A percentile compares a stretch with the other conserved stretches of the same genome.
Conservation (phyloP, 2,888 invertebrate genomes). For the Ormyrus rosae region DNA sequence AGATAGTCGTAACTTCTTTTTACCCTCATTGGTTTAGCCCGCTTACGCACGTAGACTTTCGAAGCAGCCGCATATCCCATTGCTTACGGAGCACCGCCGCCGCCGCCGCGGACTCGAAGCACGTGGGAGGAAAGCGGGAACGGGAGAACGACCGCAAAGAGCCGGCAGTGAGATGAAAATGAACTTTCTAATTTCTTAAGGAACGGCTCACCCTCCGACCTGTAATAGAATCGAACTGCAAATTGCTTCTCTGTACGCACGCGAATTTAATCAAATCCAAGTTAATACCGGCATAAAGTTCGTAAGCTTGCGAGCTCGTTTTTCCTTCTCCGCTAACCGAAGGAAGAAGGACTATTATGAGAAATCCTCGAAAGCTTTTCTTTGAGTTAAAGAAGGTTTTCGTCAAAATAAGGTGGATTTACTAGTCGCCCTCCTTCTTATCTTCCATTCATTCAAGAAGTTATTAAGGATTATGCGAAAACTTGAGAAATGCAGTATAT, state of each 20-base stretch:
- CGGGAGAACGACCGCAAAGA: conserved; percentile 3
- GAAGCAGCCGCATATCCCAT: neutral
- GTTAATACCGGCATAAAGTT: conserved; percentile 32
- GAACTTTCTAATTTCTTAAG: conserved; percentile 50
- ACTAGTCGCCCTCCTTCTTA: neutral
- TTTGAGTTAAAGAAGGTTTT: neutral
- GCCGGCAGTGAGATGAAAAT: conserved; percentile 23
- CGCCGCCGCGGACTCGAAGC: neutral
- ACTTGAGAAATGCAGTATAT: neutral
- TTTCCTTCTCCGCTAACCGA: neutral
- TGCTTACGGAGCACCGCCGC: conserved; percentile 19
- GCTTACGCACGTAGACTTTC: conserved; percentile 22
- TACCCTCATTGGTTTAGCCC: conserved; percentile 1
- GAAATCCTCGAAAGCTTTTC: neutral
- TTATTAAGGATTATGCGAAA: neutral
- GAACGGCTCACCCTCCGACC: neutral
- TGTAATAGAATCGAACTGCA: conserved; percentile 33
- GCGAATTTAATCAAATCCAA: conserved; percentile 40
- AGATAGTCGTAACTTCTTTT: conserved; percentile 23
- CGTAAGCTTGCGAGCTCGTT: conserved; percentile 12
- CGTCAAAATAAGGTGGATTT: conserved; percentile 10
- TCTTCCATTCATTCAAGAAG: neutral
- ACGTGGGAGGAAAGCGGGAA: conserved; percentile 28
- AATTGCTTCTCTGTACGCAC: conserved; percentile 13
- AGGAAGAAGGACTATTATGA: neutral